Percentiles rank a stretch among this genome's conserved stretches.
These are phyloP conservation scores for Trachymyrmex septentrionalis DNA, from an alignment of 1,140 invertebrate genomes.

Conservation along the genomic window DNA sequence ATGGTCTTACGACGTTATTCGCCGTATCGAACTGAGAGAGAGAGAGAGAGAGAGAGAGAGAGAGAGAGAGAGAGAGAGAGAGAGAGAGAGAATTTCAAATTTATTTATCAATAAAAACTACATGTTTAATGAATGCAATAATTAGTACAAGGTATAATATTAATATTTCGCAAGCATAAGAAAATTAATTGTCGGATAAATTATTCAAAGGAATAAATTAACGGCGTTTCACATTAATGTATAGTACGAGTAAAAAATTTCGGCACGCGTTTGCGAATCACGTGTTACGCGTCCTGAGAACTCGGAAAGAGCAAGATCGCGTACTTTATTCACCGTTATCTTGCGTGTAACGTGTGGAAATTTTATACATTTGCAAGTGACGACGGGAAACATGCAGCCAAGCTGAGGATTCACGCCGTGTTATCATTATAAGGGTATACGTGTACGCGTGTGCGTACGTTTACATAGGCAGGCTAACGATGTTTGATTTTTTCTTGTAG, in stretches of 20 bases:
- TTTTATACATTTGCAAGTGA: slow-evolving; percentile 76
- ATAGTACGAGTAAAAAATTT: slow-evolving; percentile 17
- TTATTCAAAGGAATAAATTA: slow-evolving; percentile 26
- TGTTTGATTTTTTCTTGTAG: slow-evolving; percentile 52
- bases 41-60: background rate
- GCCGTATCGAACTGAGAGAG: too few relatives aligned
- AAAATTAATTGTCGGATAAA: slow-evolving; percentile 22
- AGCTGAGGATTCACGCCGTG: slow-evolving; percentile 60
- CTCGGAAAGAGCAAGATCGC: slow-evolving; percentile 46
- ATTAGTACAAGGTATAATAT: background rate
- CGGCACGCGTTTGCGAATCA: slow-evolving; percentile 15
- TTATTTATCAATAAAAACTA: background rate
- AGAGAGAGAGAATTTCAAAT: background rate
- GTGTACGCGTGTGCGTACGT: slow-evolving; percentile 38
- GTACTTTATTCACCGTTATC: slow-evolving; percentile 62
- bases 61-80: too few relatives aligned
- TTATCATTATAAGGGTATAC: slow-evolving; percentile 66
- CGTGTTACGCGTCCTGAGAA: background rate
- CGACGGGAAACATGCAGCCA: slow-evolving; percentile 51
- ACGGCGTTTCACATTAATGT: slow-evolving; percentile 2
- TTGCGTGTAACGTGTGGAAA: slow-evolving; percentile 41
- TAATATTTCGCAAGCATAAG: slow-evolving; percentile 14
- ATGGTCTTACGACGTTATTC: too few relatives aligned
- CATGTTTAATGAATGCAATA: background rate
- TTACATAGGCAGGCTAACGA: slow-evolving; percentile 38